Base-by-base conservation (phyloP, 2,113 vertebrate species). In the Neodontobutis hainanensis region DNA sequence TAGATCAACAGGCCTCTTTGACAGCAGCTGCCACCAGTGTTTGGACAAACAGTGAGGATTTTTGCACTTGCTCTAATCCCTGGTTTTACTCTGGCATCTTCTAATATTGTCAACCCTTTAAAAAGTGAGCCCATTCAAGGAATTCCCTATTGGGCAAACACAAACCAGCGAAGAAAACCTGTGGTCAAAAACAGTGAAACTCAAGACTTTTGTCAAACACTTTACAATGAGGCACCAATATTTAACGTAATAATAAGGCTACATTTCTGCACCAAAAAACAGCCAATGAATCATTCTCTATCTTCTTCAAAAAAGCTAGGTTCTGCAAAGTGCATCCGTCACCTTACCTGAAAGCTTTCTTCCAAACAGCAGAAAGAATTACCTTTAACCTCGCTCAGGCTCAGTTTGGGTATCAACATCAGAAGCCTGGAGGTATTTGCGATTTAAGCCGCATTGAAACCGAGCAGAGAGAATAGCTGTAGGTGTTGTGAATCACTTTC, bases 201-300 rank as follows among this genome's bases (percentile, higher is more conserved):
- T 38, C 60, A 19, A 87, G 47, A 68, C 50, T 44, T 32, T 40
- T 58, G 62, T 74, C 63, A 64, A 57, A 58, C 78, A 73, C 65
- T 64, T 87, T 52, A 6, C 4, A 2, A 56, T n/a, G 8, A 0
- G 58, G 52, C 59, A 68, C n/a, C 57, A 46, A 61, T 27, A 51
- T 14, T n/a, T 68, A 74, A 79, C 47, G 67, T 68, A 78, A 87
- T 82, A 73, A 66, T 62, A 57, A 58, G 14, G 6, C 58, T 52
- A 64, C 81, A 69, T 46, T 50, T 73, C 52, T 52, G 40, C 57
- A 48, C 27, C 38, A 52, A 73, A 72, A 73, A 75, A 16, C 42
- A 48, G 34, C 46, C 47, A 48, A 12, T 55, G 48, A 77, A 70
- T 61, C 65, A 64, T 51, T 34, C 56, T 19, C 62, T 46, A 47